Base-by-base conservation (phyloP, 2,113 vertebrate genomes). In the Malurus alboscapulatus region DNA sequence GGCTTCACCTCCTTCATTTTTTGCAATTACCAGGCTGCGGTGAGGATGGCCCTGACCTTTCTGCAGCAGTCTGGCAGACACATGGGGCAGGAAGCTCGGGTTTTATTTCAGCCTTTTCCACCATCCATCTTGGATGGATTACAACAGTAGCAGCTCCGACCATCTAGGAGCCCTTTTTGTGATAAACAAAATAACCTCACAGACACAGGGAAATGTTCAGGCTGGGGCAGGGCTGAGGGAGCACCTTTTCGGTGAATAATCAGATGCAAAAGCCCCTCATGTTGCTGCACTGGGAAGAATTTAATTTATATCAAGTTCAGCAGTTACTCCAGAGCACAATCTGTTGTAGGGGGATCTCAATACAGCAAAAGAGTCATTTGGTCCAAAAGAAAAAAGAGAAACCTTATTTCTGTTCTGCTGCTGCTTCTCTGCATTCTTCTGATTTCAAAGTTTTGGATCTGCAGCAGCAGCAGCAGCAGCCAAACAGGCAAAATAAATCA, bases 31-130 rank as follows among this genome's bases (percentile, higher is more conserved):
- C 95, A 96, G 97, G 89, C 96, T 88, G 94, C 90, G 93, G 96
- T 95, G 96, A 96, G 97, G 97, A 92, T 96, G 96, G 38, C 95
- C 90, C 94, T 94, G 97, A 97, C 97, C 97, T 96, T 85, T 96
- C 77, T 27, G 88, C 96, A 94, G 73, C 90, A 82, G 97, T 97
- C 97, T 98, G 98, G 97, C 97, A 94, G 93, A 95, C 97, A 98
- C 97, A 97, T 98, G 97, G 97, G 96, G 59, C 97, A 96, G 97
- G 97, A 97, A 98, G 75, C 93, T 81, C 51, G 95, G 96, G 32
- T 93, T 94, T 93, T 81, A 75, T 95, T 97, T 92, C 95, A 95
- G 94, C 29, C 84, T 93, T 59, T 90, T 72, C 93, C 95, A 55
- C 95, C 14, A 18, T 94, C 89, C 97, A 90, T 97, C 97, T 94